Evolutionary conservation across 1,140 invertebrate species (phyloP), one percentile per base, ranked within the genome.

Genomic region (Hyposmocoma kahamanoa): DNA sequence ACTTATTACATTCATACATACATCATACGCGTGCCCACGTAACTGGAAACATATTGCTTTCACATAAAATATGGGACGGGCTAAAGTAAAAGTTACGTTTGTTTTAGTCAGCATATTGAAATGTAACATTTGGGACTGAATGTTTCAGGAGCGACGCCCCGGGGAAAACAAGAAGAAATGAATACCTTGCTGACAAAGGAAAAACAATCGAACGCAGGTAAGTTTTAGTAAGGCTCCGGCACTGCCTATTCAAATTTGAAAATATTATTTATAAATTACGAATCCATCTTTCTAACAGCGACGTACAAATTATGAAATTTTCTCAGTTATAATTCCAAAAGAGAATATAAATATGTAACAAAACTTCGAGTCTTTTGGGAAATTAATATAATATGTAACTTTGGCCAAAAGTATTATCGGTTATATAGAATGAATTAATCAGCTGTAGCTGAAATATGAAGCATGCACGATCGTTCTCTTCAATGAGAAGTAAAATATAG

Each of bases 91-190:
- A 75, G 62, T 76, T 67, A 69, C 59, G 53, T 67, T 52, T 56
- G 57, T 64, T 74, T 67, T 53, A 67, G 67, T 78, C 67, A 67
- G 69, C 74, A 66, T 80, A 80, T 77, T 83, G 76, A 75, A 77
- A 77, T 67, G 69, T 79, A 79, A 77, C 72, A 78, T 73, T 79
- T 78, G 76, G 66, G 38, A 57, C 59, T 47, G 60, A 65, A 72
- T 63, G 62, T 77, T 78, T 48, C 78, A 78, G 73, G n/a, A n/a
- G n/a, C n/a, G n/a, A n/a, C n/a, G 39, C 53, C 53, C 59, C 18
- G 11, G 54, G 68, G 71, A 63, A 65, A 61, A 72, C 62, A 70
- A 42, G 60, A 58, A 41, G 53, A 62, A 66, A 69, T 70, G 64
- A 68, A 56, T 59, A 59, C 45, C 44, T 20, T 44, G 38, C 42